phyloP scores from a whole-genome alignment of 35 echinoderm and acorn worm genomes.

The Ophiothrix spiculata region DNA sequence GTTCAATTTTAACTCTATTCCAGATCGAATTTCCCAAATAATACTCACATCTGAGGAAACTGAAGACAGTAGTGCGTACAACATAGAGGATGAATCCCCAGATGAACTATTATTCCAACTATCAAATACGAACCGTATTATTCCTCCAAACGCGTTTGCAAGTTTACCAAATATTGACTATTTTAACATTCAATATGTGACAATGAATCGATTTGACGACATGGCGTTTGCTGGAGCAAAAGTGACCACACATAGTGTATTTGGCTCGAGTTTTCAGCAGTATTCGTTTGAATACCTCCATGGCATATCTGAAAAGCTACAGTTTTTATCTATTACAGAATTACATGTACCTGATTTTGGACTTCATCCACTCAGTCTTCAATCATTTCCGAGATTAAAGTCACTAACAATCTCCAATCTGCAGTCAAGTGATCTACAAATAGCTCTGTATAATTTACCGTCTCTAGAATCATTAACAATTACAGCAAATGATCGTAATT shows the following conservation, averaged over 20 bases:
- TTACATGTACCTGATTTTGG: background rate
- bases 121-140: too few relatives aligned
- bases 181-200: background rate
- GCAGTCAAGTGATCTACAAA: background rate
- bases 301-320: background rate
- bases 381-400: background rate
- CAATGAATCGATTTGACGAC: background rate
- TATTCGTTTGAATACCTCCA: background rate
- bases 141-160: background rate
- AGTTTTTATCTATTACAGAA: background rate
- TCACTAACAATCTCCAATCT: background rate
- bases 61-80: background rate
- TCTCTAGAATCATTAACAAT: background rate
- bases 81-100: background rate
- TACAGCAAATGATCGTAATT: background rate
- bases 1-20: background rate
- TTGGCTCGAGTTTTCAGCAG: background rate
- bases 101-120: background rate
- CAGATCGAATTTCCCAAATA: background rate
- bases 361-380: background rate
- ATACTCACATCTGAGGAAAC: background rate
- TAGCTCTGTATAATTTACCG: background rate
- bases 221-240: background rate
- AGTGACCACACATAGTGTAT: background rate
- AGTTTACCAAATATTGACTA: background rate